Conservation (phyloP, 2,888 invertebrate species). For the Epirrhoe tristata region DNA sequence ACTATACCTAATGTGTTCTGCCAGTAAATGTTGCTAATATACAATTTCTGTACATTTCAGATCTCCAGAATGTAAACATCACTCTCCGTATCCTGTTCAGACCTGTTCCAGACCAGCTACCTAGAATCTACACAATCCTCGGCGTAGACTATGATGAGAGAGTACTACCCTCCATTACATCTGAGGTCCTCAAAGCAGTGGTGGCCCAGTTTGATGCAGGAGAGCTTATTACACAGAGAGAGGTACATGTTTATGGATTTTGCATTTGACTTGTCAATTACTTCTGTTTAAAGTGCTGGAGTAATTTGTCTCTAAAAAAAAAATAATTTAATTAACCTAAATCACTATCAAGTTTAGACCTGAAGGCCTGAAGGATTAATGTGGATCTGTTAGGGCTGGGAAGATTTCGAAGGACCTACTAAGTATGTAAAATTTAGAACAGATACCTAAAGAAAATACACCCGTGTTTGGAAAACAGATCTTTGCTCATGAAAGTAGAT, state of each 20-base stretch:
- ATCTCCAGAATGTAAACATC: conserved; percentile 99
- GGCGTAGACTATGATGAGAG: conserved; percentile 99
- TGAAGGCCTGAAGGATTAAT: too few relatives aligned
- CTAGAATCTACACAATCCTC: conserved; percentile 97
- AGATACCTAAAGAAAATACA: too few relatives aligned
- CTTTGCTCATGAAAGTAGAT: too few relatives aligned
- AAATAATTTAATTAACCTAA: too few relatives aligned
- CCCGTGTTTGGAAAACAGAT: too few relatives aligned
- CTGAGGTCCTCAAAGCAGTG: conserved; percentile 99
- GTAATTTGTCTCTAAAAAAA: too few relatives aligned
- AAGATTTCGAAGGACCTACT: too few relatives aligned
- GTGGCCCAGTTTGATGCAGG: conserved; percentile 99
- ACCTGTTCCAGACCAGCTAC: conserved; percentile 96
- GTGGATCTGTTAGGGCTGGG: too few relatives aligned
- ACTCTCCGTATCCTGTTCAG: conserved; percentile 98
- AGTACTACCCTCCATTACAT: conserved; percentile 98
- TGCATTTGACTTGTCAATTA: background rate
- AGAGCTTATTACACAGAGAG: conserved; percentile 99
- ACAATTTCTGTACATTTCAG: conserved; percentile 78
- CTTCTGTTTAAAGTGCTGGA: too few relatives aligned
- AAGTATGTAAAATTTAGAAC: too few relatives aligned
- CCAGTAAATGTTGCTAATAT: background rate
- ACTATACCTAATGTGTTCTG: too few relatives aligned
- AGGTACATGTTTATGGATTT: conserved; percentile 80
- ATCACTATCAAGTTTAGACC: too few relatives aligned